phyloP scores from a whole-genome alignment of 1,140 invertebrate genomes.

The Eueides isabella region DNA sequence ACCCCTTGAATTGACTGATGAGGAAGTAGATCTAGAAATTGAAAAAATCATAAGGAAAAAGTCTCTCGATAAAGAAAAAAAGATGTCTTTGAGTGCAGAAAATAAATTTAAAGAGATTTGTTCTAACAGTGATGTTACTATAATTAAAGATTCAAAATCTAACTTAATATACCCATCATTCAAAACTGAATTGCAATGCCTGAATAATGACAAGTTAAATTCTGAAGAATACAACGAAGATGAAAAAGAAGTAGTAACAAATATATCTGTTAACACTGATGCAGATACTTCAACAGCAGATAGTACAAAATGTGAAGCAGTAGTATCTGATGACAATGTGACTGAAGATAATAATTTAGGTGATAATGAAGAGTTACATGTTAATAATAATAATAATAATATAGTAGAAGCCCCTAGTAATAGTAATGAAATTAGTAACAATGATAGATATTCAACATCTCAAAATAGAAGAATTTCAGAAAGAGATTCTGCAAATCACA shows the following conservation, averaged over 20 bases:
- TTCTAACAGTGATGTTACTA: conserved; percentile 49
- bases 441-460: conserved; percentile 68
- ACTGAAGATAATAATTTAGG: conserved; percentile 50
- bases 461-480: conserved; percentile 80
- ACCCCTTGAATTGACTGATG: conserved; percentile 83
- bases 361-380: conserved; percentile 61
- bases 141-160: conserved; percentile 51
- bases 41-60: conserved; percentile 82
- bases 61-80: conserved; percentile 71
- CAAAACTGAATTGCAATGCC: conserved; percentile 50
- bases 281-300: conserved; percentile 47
- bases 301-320: conserved; percentile 52
- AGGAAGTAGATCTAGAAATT: conserved; percentile 84
- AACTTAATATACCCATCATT: conserved; percentile 51
- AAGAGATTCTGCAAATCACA: conserved; percentile 87
- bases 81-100: conserved; percentile 55
- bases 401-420: conserved; percentile 58
- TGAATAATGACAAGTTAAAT: conserved; percentile 46
- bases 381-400: conserved; percentile 67
- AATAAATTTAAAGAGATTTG: conserved; percentile 33
- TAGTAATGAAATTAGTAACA: conserved; percentile 60
- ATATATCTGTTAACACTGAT: conserved; percentile 44
- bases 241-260: conserved; percentile 40
- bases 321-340: conserved; percentile 44
- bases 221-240: conserved; percentile 44